Conservation (phyloP, 1,140 invertebrate genomes). For the Elymnias hypermnestra region DNA sequence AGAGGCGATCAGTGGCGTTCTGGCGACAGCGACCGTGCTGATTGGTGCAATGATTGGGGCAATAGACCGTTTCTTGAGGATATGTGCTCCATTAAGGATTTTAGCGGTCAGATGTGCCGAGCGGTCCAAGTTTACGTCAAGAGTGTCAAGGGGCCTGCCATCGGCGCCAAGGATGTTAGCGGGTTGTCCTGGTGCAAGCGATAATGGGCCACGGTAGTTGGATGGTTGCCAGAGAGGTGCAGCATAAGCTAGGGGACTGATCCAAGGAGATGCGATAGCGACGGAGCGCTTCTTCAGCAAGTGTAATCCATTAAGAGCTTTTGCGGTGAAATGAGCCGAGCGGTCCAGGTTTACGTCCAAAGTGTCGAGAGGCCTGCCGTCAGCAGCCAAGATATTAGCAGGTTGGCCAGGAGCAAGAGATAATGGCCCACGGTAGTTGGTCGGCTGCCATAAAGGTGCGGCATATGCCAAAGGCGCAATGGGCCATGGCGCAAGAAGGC, state of each 20-base stretch:
- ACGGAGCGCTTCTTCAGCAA: slow-evolving; percentile 37
- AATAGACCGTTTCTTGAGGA: slow-evolving; percentile 48
- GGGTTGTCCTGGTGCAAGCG: slow-evolving; percentile 57
- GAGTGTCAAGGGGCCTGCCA: slow-evolving; percentile 55
- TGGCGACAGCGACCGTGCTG: slow-evolving; percentile 11
- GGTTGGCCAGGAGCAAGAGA: slow-evolving; percentile 60
- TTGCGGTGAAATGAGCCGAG: slow-evolving; percentile 56
- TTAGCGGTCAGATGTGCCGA: slow-evolving; percentile 52
- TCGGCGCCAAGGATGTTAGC: slow-evolving; percentile 47
- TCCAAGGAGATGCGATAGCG: slow-evolving; percentile 15
- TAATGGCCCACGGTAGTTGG: slow-evolving; percentile 55
- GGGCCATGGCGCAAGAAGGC: too few relatives aligned
- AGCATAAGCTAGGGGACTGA: slow-evolving; percentile 30
- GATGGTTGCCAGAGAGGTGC: slow-evolving; percentile 27
- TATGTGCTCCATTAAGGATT: slow-evolving; percentile 37
- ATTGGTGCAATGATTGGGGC: slow-evolving; percentile 14
- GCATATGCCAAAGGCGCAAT: slow-evolving; percentile 15
- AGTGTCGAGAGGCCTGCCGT: slow-evolving; percentile 66
- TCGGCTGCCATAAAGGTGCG: slow-evolving; percentile 17
- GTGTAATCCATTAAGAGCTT: slow-evolving; percentile 37
- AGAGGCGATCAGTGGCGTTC: slow-evolving; percentile 17
- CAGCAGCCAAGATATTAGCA: slow-evolving; percentile 56
- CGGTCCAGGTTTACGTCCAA: slow-evolving; percentile 65
- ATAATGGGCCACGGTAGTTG: slow-evolving; percentile 56
- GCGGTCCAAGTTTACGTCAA: slow-evolving; percentile 69